Percentiles rank a stretch among this genome's conserved stretches.
Conservation (phyloP, 2,888 invertebrate species). For the Tuta absoluta region DNA sequence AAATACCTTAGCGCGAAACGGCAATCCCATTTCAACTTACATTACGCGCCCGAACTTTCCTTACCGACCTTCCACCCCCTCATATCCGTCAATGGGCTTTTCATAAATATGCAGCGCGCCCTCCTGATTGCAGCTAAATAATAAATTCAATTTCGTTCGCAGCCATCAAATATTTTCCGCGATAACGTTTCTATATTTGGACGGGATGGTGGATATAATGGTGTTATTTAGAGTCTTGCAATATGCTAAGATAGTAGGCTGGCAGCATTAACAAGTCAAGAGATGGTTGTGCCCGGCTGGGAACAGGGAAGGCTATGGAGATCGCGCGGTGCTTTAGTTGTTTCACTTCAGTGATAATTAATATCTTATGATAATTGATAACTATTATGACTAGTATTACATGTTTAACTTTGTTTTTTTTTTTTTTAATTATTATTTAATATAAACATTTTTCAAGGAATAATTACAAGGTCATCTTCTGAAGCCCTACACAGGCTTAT, state of each 20-base stretch:
- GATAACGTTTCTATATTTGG: constrained; percentile 73
- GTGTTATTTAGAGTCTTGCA: constrained; percentile 78
- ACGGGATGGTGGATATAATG: constrained; percentile 70
- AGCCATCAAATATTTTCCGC: constrained; percentile 73
- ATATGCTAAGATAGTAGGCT: constrained; percentile 81
- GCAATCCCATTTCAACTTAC: constrained; percentile 9
- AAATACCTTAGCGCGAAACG: neutral
- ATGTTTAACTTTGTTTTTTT: too few species aligned
- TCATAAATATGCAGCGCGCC: constrained; percentile 49
- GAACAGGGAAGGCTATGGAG: constrained; percentile 49
- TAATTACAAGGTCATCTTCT: too few species aligned
- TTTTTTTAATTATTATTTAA: too few species aligned
- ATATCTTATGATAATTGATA: too few species aligned
- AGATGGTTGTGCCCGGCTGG: constrained; percentile 68
- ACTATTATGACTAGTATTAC: too few species aligned
- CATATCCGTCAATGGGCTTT: constrained; percentile 32
- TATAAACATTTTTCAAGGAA: too few species aligned
- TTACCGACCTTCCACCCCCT: constrained; percentile 20
- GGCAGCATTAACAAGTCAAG: constrained; percentile 78
- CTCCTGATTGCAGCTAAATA: constrained; percentile 73
- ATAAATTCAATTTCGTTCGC: constrained; percentile 75
- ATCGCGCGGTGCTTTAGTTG: constrained; percentile 26
- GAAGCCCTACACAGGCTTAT: too few species aligned
- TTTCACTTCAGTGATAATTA: neutral
- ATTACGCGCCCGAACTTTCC: constrained; percentile 12